A percentile compares a stretch with the other conserved stretches of the same genome.
Evolutionary conservation across 1,140 invertebrate species (phyloP).

Genomic region (Coelopa frigida): DNA sequence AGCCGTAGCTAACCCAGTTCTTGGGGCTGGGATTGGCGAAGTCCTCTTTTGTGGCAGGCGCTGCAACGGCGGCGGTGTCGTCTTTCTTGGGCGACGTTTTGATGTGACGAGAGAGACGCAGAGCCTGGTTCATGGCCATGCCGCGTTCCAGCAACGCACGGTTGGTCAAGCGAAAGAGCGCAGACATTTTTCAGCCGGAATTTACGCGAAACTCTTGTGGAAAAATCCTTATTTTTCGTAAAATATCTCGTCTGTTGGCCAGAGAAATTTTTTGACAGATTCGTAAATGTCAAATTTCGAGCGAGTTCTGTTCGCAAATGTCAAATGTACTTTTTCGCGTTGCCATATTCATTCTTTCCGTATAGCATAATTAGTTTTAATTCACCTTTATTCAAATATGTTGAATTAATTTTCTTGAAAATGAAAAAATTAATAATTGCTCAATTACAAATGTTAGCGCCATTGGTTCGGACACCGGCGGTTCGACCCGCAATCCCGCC

Average conservation of each 20-base stretch:
- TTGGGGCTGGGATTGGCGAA: constrained; percentile 47
- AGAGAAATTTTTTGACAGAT: constrained; percentile 9
- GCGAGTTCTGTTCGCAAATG: too few relatives aligned
- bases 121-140: constrained; percentile 14
- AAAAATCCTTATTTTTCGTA: constrained; percentile 17
- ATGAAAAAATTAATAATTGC: background rate
- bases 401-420: constrained; percentile 1
- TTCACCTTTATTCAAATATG: too few relatives aligned
- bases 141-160: constrained; percentile 32
- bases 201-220: constrained; percentile 15
- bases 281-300: constrained; percentile 5
- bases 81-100: constrained; percentile 44
- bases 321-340: too few relatives aligned
- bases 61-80: constrained; percentile 30
- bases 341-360: too few relatives aligned
- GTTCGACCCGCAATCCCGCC: constrained; percentile 93
- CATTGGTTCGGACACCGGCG: constrained; percentile 95
- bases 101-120: constrained; percentile 24
- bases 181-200: constrained; percentile 32
- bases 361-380: too few relatives aligned
- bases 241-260: background rate
- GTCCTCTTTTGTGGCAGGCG: constrained; percentile 36
- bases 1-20: constrained; percentile 81
- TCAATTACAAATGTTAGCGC: constrained; percentile 51
- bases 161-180: constrained; percentile 35